These are phyloP conservation scores for Phacellophora camtschatica DNA, from an alignment of 30 jellyfish, hydroid and myxozoan genomes.

Conservation along the genomic window DNA sequence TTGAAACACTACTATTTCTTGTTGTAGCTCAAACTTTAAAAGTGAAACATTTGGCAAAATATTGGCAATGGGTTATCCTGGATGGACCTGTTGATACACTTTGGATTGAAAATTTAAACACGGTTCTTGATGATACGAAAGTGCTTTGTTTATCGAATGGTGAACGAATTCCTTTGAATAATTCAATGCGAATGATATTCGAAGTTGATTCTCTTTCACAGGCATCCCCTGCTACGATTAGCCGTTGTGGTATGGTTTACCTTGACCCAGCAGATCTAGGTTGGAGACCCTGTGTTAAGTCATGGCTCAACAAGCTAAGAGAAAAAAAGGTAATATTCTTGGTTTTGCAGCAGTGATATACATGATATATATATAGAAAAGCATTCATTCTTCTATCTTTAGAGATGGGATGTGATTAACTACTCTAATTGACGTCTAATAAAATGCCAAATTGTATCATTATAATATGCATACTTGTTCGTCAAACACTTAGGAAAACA, in stretches of 20 bases:
- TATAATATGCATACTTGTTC: too few species aligned
- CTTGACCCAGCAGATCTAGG: constrained; percentile 79
- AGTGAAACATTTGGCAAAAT: neutral
- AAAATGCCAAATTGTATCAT: too few species aligned
- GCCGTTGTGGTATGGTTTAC: constrained; percentile 94
- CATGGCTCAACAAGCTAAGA: constrained; percentile 76
- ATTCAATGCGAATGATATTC: constrained; percentile 74
- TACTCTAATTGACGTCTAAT: too few species aligned
- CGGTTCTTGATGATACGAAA: constrained; percentile 88
- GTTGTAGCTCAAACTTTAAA: constrained; percentile 13
- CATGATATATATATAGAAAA: too few species aligned
- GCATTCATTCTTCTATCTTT: too few species aligned
- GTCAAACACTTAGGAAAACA: too few species aligned
- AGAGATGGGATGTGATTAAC: too few species aligned
- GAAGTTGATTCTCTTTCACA: constrained; percentile 82
- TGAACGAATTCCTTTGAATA: constrained; percentile 72
- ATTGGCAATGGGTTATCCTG: constrained; percentile 85
- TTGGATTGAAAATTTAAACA: constrained; percentile 90
- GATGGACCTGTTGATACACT: constrained; percentile 95
- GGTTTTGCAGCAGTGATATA: too few species aligned
- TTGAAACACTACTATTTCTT: too few species aligned
- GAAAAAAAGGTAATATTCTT: constrained; percentile 81
- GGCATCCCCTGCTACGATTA: constrained; percentile 95
- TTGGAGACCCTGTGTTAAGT: constrained; percentile 79
- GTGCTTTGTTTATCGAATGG: constrained; percentile 87